A percentile compares a stretch with the other conserved stretches of the same genome.
Evolutionary conservation across 1,140 invertebrate genomes (phyloP).

Genomic region (Plutomurus gul): DNA sequence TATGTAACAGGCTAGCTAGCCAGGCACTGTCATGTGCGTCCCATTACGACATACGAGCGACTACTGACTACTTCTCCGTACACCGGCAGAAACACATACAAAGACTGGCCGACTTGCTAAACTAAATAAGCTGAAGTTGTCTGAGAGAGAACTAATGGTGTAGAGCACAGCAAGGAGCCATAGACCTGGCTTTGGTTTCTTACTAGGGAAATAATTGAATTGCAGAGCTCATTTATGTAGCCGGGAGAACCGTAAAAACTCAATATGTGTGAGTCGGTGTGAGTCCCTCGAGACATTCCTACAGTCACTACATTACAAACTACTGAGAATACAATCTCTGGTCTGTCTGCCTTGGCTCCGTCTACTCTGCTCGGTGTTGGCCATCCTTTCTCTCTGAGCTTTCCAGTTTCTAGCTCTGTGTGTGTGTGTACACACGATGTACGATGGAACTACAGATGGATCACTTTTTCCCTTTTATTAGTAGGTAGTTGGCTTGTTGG

Average conservation of each 20-base stretch:
- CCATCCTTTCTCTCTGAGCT: too few relatives aligned
- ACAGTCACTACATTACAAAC: conserved; percentile 27
- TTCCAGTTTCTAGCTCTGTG: too few relatives aligned
- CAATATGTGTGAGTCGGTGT: conserved; percentile 44
- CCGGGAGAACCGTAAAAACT: conserved; percentile 52
- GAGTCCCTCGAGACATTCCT: conserved; percentile 46
- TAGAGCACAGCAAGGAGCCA: conserved; percentile 27
- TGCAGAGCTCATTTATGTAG: conserved; percentile 53
- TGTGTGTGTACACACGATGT: too few relatives aligned
- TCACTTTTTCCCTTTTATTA: too few relatives aligned
- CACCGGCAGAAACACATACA: too few relatives aligned
- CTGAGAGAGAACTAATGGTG: conserved; percentile 7
- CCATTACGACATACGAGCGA: too few relatives aligned
- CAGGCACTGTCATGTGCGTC: too few relatives aligned
- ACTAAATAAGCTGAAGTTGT: conserved; percentile 17
- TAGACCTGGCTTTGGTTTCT: conserved; percentile 32
- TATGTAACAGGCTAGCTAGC: too few relatives aligned
- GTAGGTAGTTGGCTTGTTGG: too few relatives aligned
- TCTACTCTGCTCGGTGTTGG: background rate
- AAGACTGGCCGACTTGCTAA: background rate
- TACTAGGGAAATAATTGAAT: conserved; percentile 53
- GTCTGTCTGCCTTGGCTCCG: background rate
- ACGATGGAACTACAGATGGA: too few relatives aligned
- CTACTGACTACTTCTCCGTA: too few relatives aligned
- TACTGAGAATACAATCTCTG: conserved; percentile 33